phyloP scores from a whole-genome alignment of 1,140 invertebrate species.

The Drosophila bocki region DNA sequence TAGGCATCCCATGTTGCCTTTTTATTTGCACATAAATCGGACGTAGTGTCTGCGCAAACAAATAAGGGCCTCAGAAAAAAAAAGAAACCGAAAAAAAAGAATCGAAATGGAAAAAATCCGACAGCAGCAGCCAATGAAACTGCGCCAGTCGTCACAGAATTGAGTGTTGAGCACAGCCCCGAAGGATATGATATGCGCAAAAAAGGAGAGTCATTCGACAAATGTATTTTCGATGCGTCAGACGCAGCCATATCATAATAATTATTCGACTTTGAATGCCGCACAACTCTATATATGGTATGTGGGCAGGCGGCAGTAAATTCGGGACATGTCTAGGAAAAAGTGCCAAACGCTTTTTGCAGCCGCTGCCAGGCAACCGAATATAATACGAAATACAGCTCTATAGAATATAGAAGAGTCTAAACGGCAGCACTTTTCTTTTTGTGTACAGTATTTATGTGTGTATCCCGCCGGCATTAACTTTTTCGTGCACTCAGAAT shows the following conservation, averaged over 20 bases:
- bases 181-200: constrained; percentile 25
- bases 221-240: constrained; percentile 60
- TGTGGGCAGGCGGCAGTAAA: constrained; percentile 21
- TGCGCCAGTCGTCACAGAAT: constrained; percentile 31
- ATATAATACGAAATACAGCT: background rate
- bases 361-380: constrained; percentile 9
- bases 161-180: constrained; percentile 36
- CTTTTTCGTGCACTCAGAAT: constrained; percentile 10
- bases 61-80: constrained; percentile 51
- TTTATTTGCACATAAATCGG: constrained; percentile 56
- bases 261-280: constrained; percentile 51
- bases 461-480: constrained; percentile 16
- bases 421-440: constrained; percentile 18
- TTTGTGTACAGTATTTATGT: constrained; percentile 15
- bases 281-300: constrained; percentile 6
- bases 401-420: constrained; percentile 15
- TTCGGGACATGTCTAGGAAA: constrained; percentile 40
- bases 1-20: constrained; percentile 1
- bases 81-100: constrained; percentile 15
- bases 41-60: constrained; percentile 54
- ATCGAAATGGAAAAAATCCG: constrained; percentile 4
- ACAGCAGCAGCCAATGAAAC: constrained; percentile 43
- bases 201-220: constrained; percentile 27
- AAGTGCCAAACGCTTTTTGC: constrained; percentile 31
- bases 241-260: constrained; percentile 64